Percentiles rank a stretch among this genome's conserved stretches.
phyloP scores from a whole-genome alignment of 2,888 invertebrate genomes.

The Urechis unicinctus region DNA sequence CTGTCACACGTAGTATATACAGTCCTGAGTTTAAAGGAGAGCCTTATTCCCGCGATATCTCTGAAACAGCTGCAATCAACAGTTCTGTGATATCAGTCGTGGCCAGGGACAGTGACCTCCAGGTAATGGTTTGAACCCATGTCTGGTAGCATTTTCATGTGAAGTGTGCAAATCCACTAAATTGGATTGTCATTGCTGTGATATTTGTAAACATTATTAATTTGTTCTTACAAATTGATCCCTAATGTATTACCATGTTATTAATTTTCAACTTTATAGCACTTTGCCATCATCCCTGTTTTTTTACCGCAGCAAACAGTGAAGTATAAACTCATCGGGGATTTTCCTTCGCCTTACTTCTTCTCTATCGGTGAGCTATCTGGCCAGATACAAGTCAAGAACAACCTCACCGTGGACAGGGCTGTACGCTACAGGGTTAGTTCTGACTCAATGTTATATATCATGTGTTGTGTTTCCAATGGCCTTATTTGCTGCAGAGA shows the following conservation, averaged over 20 bases:
- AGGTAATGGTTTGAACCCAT: constrained; percentile 9
- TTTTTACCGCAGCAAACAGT: constrained; percentile 24
- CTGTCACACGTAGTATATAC: constrained; percentile 29
- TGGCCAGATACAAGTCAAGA: constrained; percentile 24
- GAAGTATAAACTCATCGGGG: constrained; percentile 35
- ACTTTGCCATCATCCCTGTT: neutral
- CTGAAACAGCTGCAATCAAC: constrained; percentile 13
- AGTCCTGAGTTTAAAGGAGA: constrained; percentile 25
- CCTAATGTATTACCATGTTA: neutral
- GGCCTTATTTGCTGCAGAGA: neutral
- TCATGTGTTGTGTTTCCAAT: no score
- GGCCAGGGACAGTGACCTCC: constrained; percentile 20
- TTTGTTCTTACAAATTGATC: neutral
- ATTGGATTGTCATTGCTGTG: no score
- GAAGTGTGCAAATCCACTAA: no score
- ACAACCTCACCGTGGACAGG: constrained; percentile 15
- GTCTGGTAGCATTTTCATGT: no score
- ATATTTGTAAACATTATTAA: no score
- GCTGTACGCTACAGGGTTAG: constrained; percentile 16
- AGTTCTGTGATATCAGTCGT: constrained; percentile 12
- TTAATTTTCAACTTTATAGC: neutral
- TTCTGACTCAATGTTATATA: neutral
- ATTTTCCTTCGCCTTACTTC: constrained; percentile 34
- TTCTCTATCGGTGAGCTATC: constrained; percentile 27
- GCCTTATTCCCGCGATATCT: constrained; percentile 11